Conservation (phyloP, 2,113 vertebrate genomes). For the Barnardius zonarius region DNA sequence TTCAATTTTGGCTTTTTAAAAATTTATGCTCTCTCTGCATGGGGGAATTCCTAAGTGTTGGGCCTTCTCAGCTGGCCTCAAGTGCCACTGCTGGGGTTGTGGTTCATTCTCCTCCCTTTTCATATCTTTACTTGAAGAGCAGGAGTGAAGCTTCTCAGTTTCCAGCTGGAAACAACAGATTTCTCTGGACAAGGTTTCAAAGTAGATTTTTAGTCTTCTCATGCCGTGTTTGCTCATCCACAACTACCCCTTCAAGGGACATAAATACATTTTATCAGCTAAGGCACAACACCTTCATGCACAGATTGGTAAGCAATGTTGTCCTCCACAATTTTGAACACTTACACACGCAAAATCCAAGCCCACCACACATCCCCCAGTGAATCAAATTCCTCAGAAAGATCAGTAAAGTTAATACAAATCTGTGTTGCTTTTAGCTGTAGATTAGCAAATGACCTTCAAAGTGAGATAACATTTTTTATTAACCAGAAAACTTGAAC, state of each 20-base stretch:
- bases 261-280: neutral
- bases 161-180: neutral
- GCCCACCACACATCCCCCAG: rapidly evolving
- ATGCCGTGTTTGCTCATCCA: neutral
- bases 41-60: neutral
- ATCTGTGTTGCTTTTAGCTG: neutral
- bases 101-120: neutral
- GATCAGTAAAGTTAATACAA: neutral
- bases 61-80: neutral
- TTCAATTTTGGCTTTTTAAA: neutral
- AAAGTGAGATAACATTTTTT: neutral
- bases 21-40: neutral
- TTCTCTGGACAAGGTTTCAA: neutral
- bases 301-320: neutral
- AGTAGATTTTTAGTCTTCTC: neutral
- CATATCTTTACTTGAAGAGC: neutral
- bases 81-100: neutral
- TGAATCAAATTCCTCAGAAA: neutral
- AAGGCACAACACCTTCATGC: neutral
- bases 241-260: neutral
- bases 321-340: neutral
- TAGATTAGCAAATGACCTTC: neutral
- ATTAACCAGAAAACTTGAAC: neutral
- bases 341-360: neutral
- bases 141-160: neutral